Conservation (phyloP, 2,113 vertebrate species). For the Anguilla rostrata region DNA sequence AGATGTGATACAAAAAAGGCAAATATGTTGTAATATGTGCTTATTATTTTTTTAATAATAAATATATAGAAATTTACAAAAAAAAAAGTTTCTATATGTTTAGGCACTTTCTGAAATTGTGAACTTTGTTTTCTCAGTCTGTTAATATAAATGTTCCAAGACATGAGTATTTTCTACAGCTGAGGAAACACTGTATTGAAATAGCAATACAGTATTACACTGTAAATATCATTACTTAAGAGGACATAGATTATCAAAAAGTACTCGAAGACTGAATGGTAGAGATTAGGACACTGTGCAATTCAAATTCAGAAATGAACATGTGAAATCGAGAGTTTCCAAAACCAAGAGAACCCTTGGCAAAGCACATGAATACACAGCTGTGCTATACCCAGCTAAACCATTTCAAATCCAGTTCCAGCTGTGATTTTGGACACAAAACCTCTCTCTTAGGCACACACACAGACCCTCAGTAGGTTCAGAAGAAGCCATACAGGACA, state of each 20-base stretch:
- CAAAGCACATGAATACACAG: slow-evolving; percentile 1
- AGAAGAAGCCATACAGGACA: neutral
- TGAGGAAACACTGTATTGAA: slow-evolving; percentile 1
- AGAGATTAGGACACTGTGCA: neutral
- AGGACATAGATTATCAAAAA: neutral
- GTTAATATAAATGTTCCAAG: neutral
- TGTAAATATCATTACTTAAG: slow-evolving; percentile 11
- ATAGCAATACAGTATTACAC: slow-evolving; percentile 8
- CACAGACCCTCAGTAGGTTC: neutral
- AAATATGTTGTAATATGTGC: slow-evolving; percentile 39
- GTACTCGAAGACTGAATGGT: neutral
- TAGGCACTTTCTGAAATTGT: slow-evolving; percentile 30
- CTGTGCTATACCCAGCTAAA: neutral
- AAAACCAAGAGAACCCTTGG: neutral
- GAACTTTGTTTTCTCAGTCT: neutral
- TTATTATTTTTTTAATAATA: slow-evolving; percentile 46
- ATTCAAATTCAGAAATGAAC: neutral
- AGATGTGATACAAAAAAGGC: slow-evolving; percentile 42
- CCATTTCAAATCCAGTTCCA: neutral
- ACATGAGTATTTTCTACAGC: neutral
- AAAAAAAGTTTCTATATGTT: slow-evolving; percentile 36
- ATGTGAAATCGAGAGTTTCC: neutral
- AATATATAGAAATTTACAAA: slow-evolving; percentile 67
- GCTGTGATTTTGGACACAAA: neutral
- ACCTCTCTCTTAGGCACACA: neutral